Evolutionary conservation across 2,888 invertebrate species (phyloP), one percentile per base, ranked within the genome.

Genomic region (Acrobasis consociella): DNA sequence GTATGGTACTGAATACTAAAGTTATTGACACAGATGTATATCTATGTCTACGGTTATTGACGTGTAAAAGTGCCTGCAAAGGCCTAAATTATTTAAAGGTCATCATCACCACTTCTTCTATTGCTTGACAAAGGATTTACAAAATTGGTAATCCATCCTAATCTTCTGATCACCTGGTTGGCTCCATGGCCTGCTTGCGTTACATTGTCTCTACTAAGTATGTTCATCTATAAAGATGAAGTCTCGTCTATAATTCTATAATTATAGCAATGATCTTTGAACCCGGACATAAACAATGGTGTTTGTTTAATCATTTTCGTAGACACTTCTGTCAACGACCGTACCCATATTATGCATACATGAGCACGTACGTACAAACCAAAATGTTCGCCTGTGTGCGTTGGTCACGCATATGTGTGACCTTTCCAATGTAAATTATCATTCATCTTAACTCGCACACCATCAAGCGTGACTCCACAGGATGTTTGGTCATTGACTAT

Each of bases 401-500:
- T 58, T 37, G 17, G 51, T 49, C 38, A 37, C 39, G 49, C 38
- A 11, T 60, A 37, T 60, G 59, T 60, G 59, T 62, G 64, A 42
- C 59, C 50, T 62, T 66, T 68, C 60, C 50, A 62, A 66, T 68
- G 65, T 65, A 65, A 67, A 67, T 68, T 58, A 64, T 64, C 61
- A 63, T 64, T 64, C 62, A 53, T 62, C 64, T 64, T 62, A 59
- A 64, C 67, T 49, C 67, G 63, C 65, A 66, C 65, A 42, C 58
- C 67, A n/a, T 52, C 53, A 61, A 60, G 62, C 65, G 66, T 69
- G 67, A 69, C 66, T 66, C 64, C 49, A 65, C 65, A 65, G 67
- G 65, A 56, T 67, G 67, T 65, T 49, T 62, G 62, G 49, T 62
- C 62, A 55, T 55, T 49, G 62, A 62, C 52, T 53, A 39, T 49